Evolutionary conservation across 2,113 vertebrate genomes (phyloP).

Genomic region (Colaptes auratus): DNA sequence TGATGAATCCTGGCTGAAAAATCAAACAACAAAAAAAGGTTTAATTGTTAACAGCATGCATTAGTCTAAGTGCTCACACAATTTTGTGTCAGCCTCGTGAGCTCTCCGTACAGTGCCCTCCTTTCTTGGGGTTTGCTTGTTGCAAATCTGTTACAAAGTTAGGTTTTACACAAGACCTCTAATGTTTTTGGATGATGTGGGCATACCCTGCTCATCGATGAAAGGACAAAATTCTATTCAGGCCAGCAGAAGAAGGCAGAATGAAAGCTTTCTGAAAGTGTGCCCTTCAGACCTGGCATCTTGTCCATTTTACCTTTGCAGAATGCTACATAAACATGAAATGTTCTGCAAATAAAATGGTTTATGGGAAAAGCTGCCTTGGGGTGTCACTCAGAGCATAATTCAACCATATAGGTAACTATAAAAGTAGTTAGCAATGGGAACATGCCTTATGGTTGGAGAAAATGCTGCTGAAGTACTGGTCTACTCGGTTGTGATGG

Average conservation of each 20-base stretch:
- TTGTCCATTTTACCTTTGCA: background rate
- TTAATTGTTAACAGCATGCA: background rate
- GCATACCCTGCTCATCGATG: background rate
- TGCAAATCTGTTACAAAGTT: background rate
- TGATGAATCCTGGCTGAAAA: conserved; percentile 40
- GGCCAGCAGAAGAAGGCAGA: background rate
- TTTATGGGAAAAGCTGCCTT: background rate
- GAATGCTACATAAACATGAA: background rate
- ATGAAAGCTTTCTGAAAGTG: background rate
- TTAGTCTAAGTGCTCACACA: background rate
- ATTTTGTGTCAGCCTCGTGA: background rate
- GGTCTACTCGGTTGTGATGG: background rate
- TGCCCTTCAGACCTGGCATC: background rate
- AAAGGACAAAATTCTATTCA: background rate
- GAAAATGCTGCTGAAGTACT: background rate
- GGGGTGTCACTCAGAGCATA: background rate
- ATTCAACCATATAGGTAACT: background rate
- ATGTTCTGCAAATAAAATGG: background rate
- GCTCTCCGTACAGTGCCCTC: background rate
- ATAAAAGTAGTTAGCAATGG: background rate
- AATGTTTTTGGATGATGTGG: background rate
- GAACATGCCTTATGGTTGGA: background rate
- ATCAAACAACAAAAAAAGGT: background rate
- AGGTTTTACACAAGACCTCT: background rate
- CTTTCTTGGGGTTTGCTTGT: background rate